A percentile compares a stretch with the other conserved stretches of the same genome.
phyloP scores from a whole-genome alignment of 2,113 vertebrate genomes.

The Piaya cayana region DNA sequence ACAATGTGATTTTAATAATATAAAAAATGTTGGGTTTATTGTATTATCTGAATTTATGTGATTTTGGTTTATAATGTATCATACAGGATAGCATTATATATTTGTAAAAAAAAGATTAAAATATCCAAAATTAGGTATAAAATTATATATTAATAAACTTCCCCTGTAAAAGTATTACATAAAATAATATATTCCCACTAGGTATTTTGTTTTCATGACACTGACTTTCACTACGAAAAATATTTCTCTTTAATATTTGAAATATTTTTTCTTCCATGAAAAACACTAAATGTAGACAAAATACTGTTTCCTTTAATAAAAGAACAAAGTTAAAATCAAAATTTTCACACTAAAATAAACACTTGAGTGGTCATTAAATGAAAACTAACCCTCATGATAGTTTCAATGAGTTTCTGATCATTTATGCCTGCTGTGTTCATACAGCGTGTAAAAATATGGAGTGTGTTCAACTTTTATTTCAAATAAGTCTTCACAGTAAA shows the following conservation, averaged over 20 bases:
- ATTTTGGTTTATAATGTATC: background rate
- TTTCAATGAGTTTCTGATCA: background rate
- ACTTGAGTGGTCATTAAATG: background rate
- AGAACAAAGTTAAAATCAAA: background rate
- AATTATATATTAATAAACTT: background rate
- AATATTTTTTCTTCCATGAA: background rate
- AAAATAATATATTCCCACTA: background rate
- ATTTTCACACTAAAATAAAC: background rate
- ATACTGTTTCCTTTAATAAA: background rate
- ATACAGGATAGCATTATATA: background rate
- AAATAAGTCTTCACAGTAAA: background rate
- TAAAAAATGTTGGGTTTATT: background rate
- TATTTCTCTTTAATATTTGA: background rate
- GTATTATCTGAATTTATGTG: background rate
- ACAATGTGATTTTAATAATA: background rate
- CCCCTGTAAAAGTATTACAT: background rate
- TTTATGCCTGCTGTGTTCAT: rapidly evolving
- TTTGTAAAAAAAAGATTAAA: background rate
- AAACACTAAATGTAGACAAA: background rate
- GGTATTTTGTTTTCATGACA: background rate
- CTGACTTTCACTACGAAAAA: background rate
- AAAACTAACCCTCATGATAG: background rate
- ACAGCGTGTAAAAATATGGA: background rate
- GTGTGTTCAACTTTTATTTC: background rate
- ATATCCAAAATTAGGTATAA: background rate